Evolutionary conservation across 2,888 invertebrate species (phyloP).

Genomic region (Epinotia bilunana): DNA sequence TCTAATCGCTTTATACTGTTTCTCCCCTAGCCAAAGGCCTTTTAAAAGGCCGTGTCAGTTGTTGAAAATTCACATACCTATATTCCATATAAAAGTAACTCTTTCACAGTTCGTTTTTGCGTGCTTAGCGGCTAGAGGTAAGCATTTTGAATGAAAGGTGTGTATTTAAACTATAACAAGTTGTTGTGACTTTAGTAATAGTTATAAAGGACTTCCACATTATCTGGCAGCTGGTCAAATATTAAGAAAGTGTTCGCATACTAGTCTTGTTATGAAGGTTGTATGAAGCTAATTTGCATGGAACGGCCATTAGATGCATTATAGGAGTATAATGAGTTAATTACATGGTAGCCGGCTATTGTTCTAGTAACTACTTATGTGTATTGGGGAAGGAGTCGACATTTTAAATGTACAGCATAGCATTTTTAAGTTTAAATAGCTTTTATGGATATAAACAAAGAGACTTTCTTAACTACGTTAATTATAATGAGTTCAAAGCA

Average conservation of each 20-base stretch:
- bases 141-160: no score
- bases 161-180: no score
- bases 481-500: slow-evolving; percentile 11
- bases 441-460: slow-evolving; percentile 20
- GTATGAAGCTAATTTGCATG: slow-evolving; percentile 20
- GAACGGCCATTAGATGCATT: slow-evolving; percentile 21
- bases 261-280: slow-evolving; percentile 3
- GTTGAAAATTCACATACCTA: no score
- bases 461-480: slow-evolving; percentile 1
- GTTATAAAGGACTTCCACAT: background rate
- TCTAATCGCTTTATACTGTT: no score
- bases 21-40: no score
- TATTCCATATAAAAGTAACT: no score
- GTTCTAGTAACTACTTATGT: slow-evolving; percentile 29
- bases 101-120: no score
- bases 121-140: no score
- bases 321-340: slow-evolving; percentile 34
- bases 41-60: no score
- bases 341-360: slow-evolving; percentile 24
- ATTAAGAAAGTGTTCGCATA: slow-evolving; percentile 10
- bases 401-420: slow-evolving; percentile 10
- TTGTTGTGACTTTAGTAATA: background rate
- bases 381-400: slow-evolving; percentile 15
- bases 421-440: slow-evolving; percentile 30
- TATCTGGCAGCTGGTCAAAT: slow-evolving; percentile 21